Base-by-base conservation (phyloP, 2,797 vertebrate species). In the Acanthornis magna region DNA sequence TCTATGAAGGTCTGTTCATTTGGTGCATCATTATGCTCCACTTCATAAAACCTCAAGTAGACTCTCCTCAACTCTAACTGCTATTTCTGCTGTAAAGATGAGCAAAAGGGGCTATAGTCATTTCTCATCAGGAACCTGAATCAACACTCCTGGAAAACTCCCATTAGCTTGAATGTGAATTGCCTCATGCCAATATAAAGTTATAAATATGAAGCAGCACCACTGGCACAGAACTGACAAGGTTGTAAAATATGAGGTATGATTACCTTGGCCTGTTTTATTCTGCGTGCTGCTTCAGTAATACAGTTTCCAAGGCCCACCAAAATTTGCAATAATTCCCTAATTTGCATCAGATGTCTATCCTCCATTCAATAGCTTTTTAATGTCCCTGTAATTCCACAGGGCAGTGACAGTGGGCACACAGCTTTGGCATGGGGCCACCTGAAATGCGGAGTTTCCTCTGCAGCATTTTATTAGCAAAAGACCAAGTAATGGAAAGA, bases 191-290 rank as follows among this genome's bases (percentile, higher is more conserved):
- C 88, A 70, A 8, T 84, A 76, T 45, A 70, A 79, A 93, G 87
- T 75, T 88, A 95, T 95, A 97, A 95, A 96, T 96, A 92, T 91
- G 89, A 89, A 97, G 85, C 3, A 96, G 74, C 67, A 79, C 67
- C 73, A 76, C 60, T 85, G 89, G 89, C 80, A 92, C 73, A 71
- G 85, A 91, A 91, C 60, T 43, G 82, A 90, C 85, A 70, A 82
- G 11, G 6, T 0, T 86, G 85, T 95, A 78, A 89, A 93, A 96
- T 76, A 97, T 43, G 84, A 93, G 75, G 42, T 71, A 12, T 63
- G 83, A 91, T 91, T 88, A 67, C 55, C 85, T 78, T 76, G 70
- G 60, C 92, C 85, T 81, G 53, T 53, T 96, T 85, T 84, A 93
- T 66, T 86, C 71, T 43, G 26, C 0, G 0, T 91, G 78, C 83